Evolutionary conservation across 2,888 invertebrate genomes (phyloP), one percentile per base, ranked within the genome.

Genomic region (Alcis repandata): DNA sequence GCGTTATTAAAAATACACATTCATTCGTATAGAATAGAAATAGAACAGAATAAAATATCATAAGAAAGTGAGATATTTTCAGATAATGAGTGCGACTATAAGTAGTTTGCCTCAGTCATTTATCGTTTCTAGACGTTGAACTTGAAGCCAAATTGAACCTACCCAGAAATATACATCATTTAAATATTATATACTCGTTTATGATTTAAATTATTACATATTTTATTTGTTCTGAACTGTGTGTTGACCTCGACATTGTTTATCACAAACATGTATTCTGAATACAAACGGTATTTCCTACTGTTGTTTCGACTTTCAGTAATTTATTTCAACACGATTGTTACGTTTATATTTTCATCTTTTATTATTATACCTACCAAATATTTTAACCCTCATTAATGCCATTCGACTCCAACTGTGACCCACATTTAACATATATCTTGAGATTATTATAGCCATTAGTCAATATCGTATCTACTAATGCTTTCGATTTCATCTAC

Each of bases 1-100:
- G 19, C 56, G 57, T 63, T 62, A 54, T 41, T 33, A 17, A 17
- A 48, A 15, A 32, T 45, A 10, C 43, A 27, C 27, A n/a, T 46
- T 46, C 8, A 27, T 46, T 27, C 9, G 11, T 13, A 27, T 46
- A 8, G 8, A n/a, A 27, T 3, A 10, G 20, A 19, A 13, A 3
- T 43, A 11, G 11, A 11, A 19, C 20, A 3, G 2, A 19, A 19
- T 10, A 27, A 27, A 27, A 4, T 27, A 27, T 27, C n/a, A n/a
- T n/a, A n/a, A n/a, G n/a, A n/a, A n/a, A n/a, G n/a, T n/a, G n/a
- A n/a, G n/a, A n/a, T n/a, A n/a, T n/a, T n/a, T n/a, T n/a, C n/a
- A n/a, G n/a, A n/a, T n/a, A n/a, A n/a, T n/a, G n/a, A n/a, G n/a
- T n/a, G n/a, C n/a, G n/a, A n/a, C n/a, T n/a, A n/a, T n/a, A n/a